Evolutionary conservation across 2,888 invertebrate species (phyloP).

Genomic region (Sminthurides aquaticus): DNA sequence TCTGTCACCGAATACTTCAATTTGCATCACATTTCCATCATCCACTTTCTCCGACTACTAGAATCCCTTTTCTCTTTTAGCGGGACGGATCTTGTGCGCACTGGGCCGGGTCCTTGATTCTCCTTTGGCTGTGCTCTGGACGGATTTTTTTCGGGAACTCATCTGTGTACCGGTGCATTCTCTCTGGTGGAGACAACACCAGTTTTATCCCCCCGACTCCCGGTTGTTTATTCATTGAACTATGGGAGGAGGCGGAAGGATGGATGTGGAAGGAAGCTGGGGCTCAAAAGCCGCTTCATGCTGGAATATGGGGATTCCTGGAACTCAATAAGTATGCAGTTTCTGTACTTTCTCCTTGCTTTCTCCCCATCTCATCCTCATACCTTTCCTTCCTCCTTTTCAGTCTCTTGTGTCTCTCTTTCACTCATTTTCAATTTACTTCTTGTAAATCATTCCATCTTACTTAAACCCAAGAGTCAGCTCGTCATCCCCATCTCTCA

Average conservation of each 20-base stretch:
- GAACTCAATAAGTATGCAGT: no score
- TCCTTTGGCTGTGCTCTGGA: no score
- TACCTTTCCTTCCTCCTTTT: neutral
- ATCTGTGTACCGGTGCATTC: no score
- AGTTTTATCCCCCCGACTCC: neutral
- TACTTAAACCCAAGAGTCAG: neutral
- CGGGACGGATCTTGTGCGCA: no score
- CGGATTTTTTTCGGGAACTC: no score
- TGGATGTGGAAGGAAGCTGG: neutral
- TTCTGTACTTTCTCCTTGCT: no score
- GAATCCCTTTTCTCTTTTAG: neutral
- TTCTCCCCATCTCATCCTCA: neutral
- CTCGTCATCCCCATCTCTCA: neutral
- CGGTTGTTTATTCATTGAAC: neutral
- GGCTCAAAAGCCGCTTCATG: no score
- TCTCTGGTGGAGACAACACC: neutral
- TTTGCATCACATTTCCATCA: constrained; percentile 32
- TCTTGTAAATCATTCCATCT: neutral
- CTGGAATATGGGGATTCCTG: no score
- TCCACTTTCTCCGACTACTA: constrained; percentile 16
- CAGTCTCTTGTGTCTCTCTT: neutral
- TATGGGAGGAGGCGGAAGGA: neutral
- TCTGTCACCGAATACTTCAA: constrained; percentile 32
- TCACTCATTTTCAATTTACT: neutral
- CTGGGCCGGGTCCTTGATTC: no score